A percentile compares a stretch with the other conserved stretches of the same genome.
Evolutionary conservation across 2,888 invertebrate species (phyloP).

Genomic region (Monopis laevigella): DNA sequence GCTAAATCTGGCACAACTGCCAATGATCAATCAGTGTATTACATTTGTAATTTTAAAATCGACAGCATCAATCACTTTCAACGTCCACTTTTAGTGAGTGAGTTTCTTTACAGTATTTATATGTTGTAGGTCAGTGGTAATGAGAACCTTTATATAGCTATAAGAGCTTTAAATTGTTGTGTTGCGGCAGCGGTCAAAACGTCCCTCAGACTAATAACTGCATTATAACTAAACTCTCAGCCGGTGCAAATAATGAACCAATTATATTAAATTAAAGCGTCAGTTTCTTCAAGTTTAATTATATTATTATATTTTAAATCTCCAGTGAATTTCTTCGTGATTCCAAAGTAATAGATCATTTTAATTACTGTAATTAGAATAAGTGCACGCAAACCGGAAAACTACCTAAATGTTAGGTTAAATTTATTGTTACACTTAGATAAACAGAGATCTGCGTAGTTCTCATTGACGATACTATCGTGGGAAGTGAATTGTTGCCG

Average conservation of each 20-base stretch:
- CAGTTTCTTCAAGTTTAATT: constrained; percentile 1
- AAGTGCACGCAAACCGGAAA: constrained; percentile 3
- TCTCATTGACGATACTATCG: constrained; percentile 44
- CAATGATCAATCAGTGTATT: constrained; percentile 3
- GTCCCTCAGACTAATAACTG: no score
- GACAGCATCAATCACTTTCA: constrained; percentile 10
- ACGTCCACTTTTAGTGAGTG: constrained; percentile 1
- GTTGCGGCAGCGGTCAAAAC: no score
- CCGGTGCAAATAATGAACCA: no score
- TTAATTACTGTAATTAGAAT: constrained; percentile 10
- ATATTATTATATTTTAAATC: neutral
- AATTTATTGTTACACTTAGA: constrained; percentile 22
- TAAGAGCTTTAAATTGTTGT: no score
- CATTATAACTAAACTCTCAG: no score
- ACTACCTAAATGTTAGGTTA: constrained; percentile 4
- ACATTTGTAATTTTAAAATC: neutral
- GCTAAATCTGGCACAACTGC: constrained; percentile 4
- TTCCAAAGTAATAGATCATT: constrained; percentile 5
- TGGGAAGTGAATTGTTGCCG: constrained; percentile 38
- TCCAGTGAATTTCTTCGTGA: neutral
- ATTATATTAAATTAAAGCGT: neutral
- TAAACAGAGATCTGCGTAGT: constrained; percentile 39
- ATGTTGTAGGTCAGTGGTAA: no score
- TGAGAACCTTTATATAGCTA: no score
- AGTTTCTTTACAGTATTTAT: no score